Evolutionary conservation across 2,113 vertebrate genomes (phyloP), one percentile per base, ranked within the genome.

Genomic region (Notiomystis cincta): DNA sequence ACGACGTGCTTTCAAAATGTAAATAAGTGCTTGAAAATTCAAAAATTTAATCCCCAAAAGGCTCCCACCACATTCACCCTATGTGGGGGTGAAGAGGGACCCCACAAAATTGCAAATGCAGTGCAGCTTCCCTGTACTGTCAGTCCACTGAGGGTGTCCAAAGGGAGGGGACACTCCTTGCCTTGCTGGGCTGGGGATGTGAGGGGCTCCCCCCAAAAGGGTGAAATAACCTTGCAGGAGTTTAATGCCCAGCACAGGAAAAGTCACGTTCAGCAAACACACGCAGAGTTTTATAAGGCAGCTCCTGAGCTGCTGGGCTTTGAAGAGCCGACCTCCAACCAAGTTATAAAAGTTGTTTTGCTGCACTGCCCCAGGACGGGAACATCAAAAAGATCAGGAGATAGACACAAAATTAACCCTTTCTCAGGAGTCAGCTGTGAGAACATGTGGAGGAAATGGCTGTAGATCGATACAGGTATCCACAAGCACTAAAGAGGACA

Each of bases 331-430:
- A 54, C 54, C 62, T 70, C 90, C 86, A 82, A 69, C 79, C 88
- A 90, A 88, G 88, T 57, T 77, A 56, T 17, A 80, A 56, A 94
- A 91, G 75, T 82, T 82, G 73, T 71, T 94, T 57, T 82, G 64
- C 88, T 80, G 62, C 2, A 7, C 50, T 79, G 87, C 66, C 48
- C 78, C 78, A 85, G 90, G 66, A 92, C 0, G 11, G 79, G 71
- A 77, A 80, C 67, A 73, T 86, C 80, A 83, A 67, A 82, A 85
- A 66, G 75, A 90, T 50, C 62, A 12, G 25, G 7, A 85, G 54
- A 44, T 0, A 15, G 84, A 90, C 53, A 16, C 11, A 82, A 85
- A 90, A 57, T 85, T 87, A 88, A 95, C 90, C 65, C 82, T 88
- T 96, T 86, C 62, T 27, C 11, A 47, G 56, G 75, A 62, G 31